Evolutionary conservation across 35 echinoderm and acorn worm species (phyloP).

Genomic region (Stichopus chloronotus): DNA sequence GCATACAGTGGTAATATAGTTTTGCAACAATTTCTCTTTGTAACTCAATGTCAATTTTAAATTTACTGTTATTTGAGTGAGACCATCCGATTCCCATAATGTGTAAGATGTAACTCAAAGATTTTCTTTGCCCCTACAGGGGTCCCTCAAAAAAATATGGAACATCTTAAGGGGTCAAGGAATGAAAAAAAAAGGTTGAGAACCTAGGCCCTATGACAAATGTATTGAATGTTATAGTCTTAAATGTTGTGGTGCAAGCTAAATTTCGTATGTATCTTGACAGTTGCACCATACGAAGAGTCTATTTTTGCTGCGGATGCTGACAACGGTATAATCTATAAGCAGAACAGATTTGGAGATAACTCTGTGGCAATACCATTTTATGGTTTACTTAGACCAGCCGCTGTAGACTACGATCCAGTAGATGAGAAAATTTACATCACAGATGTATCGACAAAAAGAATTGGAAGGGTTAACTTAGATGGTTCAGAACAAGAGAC

Average conservation of each 20-base stretch:
- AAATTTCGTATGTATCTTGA: not conserved
- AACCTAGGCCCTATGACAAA: no score
- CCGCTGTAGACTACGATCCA: constrained; percentile 63
- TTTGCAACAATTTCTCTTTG: no score
- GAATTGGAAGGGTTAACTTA: not conserved
- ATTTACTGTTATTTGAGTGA: no score
- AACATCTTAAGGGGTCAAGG: no score
- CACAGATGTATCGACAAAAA: constrained; percentile 20
- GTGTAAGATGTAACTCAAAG: no score
- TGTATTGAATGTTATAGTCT: no score
- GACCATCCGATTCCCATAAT: no score
- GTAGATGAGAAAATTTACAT: constrained; percentile 54
- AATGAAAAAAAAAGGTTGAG: no score
- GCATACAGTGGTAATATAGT: no score
- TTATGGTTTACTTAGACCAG: not conserved
- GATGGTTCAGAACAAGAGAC: constrained; percentile 24
- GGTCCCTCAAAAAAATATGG: no score
- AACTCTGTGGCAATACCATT: not conserved
- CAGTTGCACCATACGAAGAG: constrained; percentile 19
- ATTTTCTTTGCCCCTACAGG: no score
- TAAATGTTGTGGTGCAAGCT: not conserved
- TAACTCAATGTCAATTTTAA: no score
- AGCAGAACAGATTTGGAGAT: not conserved
- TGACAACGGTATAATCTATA: not conserved
- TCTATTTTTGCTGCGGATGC: constrained; percentile 7